These are phyloP conservation scores for Epinotia ramella DNA, from an alignment of 2,888 invertebrate species.

Conservation along the genomic window DNA sequence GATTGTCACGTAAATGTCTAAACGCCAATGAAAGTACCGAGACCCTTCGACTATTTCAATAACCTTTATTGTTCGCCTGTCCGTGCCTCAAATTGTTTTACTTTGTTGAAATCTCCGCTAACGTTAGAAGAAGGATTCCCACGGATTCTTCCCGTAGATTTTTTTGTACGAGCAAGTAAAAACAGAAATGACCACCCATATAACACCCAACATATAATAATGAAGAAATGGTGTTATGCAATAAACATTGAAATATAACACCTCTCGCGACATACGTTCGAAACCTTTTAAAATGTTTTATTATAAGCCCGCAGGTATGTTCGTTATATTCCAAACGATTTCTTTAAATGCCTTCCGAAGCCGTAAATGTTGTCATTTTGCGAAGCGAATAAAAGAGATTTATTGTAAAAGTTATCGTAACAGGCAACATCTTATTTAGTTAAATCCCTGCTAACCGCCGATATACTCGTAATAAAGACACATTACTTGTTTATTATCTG, in stretches of 20 bases:
- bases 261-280: constrained; percentile 31
- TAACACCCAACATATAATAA: constrained; percentile 25
- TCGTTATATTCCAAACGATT: constrained; percentile 61
- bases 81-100: constrained; percentile 37
- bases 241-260: constrained; percentile 40
- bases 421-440: constrained; percentile 57
- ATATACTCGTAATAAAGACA: constrained; percentile 1
- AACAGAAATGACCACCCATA: constrained; percentile 36
- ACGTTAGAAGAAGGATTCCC: constrained; percentile 31
- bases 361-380: constrained; percentile 68
- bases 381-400: constrained; percentile 72
- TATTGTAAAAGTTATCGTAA: constrained; percentile 66
- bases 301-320: constrained; percentile 58
- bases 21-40: constrained; percentile 61
- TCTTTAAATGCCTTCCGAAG: constrained; percentile 67
- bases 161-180: constrained; percentile 13
- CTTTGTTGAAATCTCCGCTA: constrained; percentile 33
- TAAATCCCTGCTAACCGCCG: constrained; percentile 23
- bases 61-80: constrained; percentile 42
- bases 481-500: neutral
- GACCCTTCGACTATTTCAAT: constrained; percentile 50
- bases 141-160: constrained; percentile 38
- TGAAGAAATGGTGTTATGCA: constrained; percentile 34
- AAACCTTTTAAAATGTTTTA: constrained; percentile 53
- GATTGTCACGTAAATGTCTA: constrained; percentile 65